phyloP scores from a whole-genome alignment of 2,888 invertebrate genomes.

The Mimumesa dahlbomi region DNA sequence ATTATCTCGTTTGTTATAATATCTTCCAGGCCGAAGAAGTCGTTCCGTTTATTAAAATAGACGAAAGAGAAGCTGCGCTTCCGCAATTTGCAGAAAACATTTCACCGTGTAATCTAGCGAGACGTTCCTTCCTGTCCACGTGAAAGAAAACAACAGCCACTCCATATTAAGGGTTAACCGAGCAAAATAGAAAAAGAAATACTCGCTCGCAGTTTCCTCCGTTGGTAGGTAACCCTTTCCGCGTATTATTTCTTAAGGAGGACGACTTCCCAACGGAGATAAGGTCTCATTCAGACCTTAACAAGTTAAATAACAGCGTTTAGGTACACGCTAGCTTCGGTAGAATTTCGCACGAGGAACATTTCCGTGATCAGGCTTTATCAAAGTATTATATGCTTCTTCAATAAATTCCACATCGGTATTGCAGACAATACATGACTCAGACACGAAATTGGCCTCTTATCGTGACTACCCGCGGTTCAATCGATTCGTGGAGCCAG shows the following conservation, averaged over 20 bases:
- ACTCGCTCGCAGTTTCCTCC: too few relatives aligned
- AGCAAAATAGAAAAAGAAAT: too few relatives aligned
- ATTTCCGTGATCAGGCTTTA: conserved; percentile 25
- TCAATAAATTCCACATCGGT: conserved; percentile 41
- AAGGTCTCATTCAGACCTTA: conserved; percentile 1
- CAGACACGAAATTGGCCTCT: conserved; percentile 59
- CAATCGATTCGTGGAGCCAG: conserved; percentile 41
- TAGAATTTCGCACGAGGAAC: background rate
- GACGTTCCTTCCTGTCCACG: too few relatives aligned
- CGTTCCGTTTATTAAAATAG: background rate
- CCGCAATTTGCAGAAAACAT: background rate
- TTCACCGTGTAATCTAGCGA: too few relatives aligned
- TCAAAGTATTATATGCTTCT: conserved; percentile 29
- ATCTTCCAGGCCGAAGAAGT: background rate
- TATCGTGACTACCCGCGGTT: conserved; percentile 54
- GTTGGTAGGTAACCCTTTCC: too few relatives aligned
- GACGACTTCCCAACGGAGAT: too few relatives aligned
- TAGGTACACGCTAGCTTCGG: background rate
- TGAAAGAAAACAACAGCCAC: too few relatives aligned
- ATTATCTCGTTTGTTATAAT: conserved; percentile 41
- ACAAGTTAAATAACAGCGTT: conserved; percentile 14
- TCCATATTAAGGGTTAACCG: too few relatives aligned
- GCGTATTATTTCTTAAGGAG: too few relatives aligned
- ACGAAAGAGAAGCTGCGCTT: background rate
- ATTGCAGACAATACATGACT: conserved; percentile 52